phyloP scores from a whole-genome alignment of 1,140 invertebrate genomes.

The Metaphire vulgaris region DNA sequence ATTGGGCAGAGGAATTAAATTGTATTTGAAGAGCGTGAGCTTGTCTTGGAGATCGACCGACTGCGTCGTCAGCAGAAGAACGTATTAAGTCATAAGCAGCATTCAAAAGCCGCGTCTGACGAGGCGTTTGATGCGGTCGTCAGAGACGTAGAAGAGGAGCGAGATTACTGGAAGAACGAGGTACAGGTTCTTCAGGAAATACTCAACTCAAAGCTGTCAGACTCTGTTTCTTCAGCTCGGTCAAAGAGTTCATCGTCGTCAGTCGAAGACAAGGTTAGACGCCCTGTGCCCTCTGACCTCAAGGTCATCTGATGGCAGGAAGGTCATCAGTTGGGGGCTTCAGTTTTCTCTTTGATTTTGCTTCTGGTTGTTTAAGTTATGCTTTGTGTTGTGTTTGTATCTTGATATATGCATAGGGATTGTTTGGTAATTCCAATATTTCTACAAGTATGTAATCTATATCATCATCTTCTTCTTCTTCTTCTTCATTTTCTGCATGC shows the following conservation, averaged over 20 bases:
- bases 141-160: slow-evolving; percentile 48
- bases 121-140: slow-evolving; percentile 46
- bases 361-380: no score
- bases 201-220: not conserved
- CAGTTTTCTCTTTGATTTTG: no score
- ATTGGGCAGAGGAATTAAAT: no score
- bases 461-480: no score
- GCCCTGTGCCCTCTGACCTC: not conserved
- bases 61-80: slow-evolving; percentile 45
- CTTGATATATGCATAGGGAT: no score
- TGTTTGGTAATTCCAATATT: no score
- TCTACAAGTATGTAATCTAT: no score
- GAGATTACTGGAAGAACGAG: slow-evolving; percentile 52
- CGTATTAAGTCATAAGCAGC: slow-evolving; percentile 31
- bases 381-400: no score
- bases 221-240: not conserved
- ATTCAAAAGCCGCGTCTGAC: slow-evolving; percentile 41
- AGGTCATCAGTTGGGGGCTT: no score
- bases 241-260: not conserved
- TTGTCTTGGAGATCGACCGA: slow-evolving; percentile 50
- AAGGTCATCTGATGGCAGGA: not conserved
- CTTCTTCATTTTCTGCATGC: no score
- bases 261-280: not conserved
- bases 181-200: slow-evolving; percentile 32
- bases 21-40: slow-evolving; percentile 46